phyloP scores from a whole-genome alignment of 2,797 vertebrate species.

The Cuculus canorus region DNA sequence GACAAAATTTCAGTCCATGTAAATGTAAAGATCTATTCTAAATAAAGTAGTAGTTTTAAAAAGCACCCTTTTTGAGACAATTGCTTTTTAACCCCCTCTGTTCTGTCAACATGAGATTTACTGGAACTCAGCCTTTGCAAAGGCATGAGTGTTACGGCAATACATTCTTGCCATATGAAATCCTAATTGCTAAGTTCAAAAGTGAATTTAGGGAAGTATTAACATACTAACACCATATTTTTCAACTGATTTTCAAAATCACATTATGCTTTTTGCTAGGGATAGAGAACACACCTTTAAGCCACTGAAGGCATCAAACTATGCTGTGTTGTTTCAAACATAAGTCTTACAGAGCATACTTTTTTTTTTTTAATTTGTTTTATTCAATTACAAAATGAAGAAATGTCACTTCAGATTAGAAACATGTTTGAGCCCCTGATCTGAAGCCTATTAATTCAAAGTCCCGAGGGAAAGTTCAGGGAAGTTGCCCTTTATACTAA shows the following conservation, averaged over 20 bases:
- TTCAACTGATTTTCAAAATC: not conserved
- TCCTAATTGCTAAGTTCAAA: not conserved
- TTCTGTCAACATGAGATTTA: not conserved
- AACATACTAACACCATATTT: not conserved
- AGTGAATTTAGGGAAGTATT: not conserved
- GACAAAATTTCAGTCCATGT: not conserved
- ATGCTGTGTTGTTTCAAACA: not conserved
- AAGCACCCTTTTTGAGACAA: not conserved
- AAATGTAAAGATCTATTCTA: not conserved
- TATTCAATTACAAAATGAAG: not conserved
- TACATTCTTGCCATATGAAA: not conserved
- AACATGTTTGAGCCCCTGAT: rapidly evolving
- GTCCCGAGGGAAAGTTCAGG: not conserved
- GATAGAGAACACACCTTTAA: not conserved
- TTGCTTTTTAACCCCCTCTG: not conserved
- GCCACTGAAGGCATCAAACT: not conserved
- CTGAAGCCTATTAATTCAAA: not conserved
- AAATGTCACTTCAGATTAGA: not conserved
- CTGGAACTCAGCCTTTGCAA: not conserved
- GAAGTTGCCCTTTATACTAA: not conserved
- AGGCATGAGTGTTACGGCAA: not conserved
- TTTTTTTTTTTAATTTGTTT: not conserved
- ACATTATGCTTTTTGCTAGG: not conserved
- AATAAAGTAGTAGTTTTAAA: not conserved
- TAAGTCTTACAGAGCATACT: not conserved